Evolutionary conservation across 1,140 invertebrate species (phyloP).

Genomic region (Acromyrmex charruanus): DNA sequence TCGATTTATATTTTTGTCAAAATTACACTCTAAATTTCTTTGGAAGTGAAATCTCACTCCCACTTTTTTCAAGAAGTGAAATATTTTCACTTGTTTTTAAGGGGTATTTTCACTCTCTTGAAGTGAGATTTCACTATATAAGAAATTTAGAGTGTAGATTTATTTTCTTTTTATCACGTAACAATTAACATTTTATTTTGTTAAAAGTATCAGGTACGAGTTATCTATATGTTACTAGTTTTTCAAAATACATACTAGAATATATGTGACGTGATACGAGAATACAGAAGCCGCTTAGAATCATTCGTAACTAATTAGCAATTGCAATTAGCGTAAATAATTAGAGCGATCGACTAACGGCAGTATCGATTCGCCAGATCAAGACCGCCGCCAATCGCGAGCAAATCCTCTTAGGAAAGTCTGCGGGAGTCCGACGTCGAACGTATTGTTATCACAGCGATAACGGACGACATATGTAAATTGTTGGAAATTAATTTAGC

Average conservation of each 20-base stretch:
- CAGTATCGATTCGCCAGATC: constrained; percentile 62
- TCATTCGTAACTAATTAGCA: constrained; percentile 56
- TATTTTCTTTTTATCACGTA: too few relatives aligned
- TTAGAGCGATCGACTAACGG: constrained; percentile 50
- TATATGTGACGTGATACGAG: neutral
- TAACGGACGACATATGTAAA: constrained; percentile 75
- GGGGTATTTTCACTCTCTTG: too few relatives aligned
- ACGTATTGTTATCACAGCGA: constrained; percentile 75
- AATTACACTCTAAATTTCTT: too few relatives aligned
- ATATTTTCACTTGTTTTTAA: too few relatives aligned
- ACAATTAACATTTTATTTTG: neutral
- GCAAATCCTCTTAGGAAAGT: constrained; percentile 71
- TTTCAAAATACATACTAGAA: constrained; percentile 27
- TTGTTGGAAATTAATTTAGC: constrained; percentile 78
- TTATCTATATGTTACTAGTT: constrained; percentile 24
- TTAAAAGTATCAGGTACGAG: neutral
- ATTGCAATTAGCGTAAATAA: constrained; percentile 51
- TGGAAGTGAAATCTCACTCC: too few relatives aligned
- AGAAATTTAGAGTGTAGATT: too few relatives aligned
- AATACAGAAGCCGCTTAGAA: neutral
- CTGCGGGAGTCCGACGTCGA: constrained; percentile 3
- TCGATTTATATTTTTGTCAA: neutral
- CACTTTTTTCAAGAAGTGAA: too few relatives aligned
- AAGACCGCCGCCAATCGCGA: constrained; percentile 42
- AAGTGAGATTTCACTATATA: too few relatives aligned